Conservation (phyloP, 2,797 vertebrate species). For the Lagocephalus sceleratus region DNA sequence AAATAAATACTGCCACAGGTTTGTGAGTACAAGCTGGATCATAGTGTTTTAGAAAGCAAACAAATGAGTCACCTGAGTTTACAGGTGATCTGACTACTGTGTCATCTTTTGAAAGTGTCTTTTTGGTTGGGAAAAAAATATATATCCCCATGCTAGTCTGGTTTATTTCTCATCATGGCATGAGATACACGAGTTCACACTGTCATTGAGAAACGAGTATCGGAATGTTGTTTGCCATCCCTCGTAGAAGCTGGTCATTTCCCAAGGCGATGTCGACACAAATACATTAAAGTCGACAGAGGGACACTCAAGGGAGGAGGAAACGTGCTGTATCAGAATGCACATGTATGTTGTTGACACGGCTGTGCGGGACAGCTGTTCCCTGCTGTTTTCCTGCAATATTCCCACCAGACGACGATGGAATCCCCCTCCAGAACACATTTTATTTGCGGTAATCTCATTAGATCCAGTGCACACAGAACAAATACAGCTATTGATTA, state of each 20-base stretch:
- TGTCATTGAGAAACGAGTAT: neutral
- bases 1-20: conserved; percentile 9
- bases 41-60: neutral
- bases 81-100: neutral
- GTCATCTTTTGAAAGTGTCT: neutral
- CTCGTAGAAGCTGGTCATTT: conserved; percentile 17
- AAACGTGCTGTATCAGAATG: neutral
- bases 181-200: neutral
- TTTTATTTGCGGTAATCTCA: conserved; percentile 43
- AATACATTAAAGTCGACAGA: conserved; percentile 43
- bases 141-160: neutral
- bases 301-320: conserved; percentile 22
- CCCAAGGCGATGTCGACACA: conserved; percentile 18
- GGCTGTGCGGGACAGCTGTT: conserved; percentile 47
- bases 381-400: conserved; percentile 27
- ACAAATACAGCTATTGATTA: neutral
- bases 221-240: conserved; percentile 3
- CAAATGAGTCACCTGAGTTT: neutral
- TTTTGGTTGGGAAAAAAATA: no score
- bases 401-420: conserved; percentile 62
- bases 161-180: neutral
- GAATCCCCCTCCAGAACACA: conserved; percentile 50
- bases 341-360: conserved; percentile 10
- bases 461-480: neutral
- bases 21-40: conserved; percentile 1